Evolutionary conservation across 2,113 vertebrate genomes (phyloP).

Genomic region (Psephotus haematonotus): DNA sequence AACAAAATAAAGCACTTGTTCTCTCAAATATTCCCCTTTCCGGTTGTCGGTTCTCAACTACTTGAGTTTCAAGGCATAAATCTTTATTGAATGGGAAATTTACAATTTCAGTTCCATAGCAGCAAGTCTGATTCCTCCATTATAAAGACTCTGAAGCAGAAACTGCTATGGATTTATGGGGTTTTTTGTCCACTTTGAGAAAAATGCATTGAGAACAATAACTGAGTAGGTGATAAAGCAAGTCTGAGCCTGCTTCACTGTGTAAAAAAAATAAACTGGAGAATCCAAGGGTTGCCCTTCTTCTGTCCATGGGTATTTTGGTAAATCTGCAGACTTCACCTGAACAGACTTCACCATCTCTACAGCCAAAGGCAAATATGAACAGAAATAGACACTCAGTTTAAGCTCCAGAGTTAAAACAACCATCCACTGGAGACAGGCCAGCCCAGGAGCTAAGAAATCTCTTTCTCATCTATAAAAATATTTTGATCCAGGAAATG

Average conservation of each 20-base stretch:
- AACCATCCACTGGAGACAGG: neutral
- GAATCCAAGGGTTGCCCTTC: neutral
- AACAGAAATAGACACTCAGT: neutral
- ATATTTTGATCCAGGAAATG: neutral
- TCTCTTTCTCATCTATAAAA: neutral
- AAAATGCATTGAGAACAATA: neutral
- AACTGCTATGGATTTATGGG: neutral
- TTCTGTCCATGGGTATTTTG: neutral
- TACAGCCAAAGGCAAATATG: neutral
- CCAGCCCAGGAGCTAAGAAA: neutral
- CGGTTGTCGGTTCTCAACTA: neutral
- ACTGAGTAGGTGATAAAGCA: neutral
- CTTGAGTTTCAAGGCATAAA: neutral
- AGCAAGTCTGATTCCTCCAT: neutral
- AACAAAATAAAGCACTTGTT: neutral
- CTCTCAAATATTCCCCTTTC: neutral
- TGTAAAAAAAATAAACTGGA: neutral
- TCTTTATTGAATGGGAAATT: neutral
- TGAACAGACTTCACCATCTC: neutral
- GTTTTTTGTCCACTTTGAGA: rapidly evolving
- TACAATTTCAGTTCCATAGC: neutral
- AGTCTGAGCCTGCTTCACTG: neutral
- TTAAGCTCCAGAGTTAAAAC: neutral
- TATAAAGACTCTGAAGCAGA: neutral
- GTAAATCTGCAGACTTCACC: neutral